Evolutionary conservation across 2,113 vertebrate species (phyloP).

Genomic region (Oncorhynchus masou): DNA sequence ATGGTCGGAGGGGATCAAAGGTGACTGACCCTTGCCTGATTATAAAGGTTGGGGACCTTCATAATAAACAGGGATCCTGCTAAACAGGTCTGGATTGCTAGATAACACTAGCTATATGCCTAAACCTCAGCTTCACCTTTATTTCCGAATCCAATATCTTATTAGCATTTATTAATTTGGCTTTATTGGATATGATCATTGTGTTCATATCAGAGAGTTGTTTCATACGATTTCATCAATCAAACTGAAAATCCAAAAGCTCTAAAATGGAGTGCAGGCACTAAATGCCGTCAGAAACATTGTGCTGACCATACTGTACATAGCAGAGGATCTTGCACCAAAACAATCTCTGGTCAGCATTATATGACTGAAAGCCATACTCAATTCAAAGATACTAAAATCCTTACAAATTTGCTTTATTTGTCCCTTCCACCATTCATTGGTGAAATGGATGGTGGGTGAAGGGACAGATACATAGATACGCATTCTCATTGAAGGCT

Average conservation of each 20-base stretch:
- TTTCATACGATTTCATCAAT: slow-evolving; percentile 63
- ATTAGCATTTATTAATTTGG: slow-evolving; percentile 49
- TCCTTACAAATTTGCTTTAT: slow-evolving; percentile 71
- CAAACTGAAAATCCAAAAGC: slow-evolving; percentile 51
- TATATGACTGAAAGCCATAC: slow-evolving; percentile 27
- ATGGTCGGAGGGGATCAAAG: slow-evolving; percentile 65
- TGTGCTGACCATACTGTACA: background rate
- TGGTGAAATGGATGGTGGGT: slow-evolving; percentile 62
- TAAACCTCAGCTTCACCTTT: slow-evolving; percentile 31
- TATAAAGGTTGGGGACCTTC: slow-evolving; percentile 52
- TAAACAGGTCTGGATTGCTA: slow-evolving; percentile 52
- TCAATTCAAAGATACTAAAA: slow-evolving; percentile 30
- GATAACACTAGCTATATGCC: slow-evolving; percentile 45
- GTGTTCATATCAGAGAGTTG: slow-evolving; percentile 29
- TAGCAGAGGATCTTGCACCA: slow-evolving; percentile 36
- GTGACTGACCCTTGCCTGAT: slow-evolving; percentile 67
- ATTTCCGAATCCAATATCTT: slow-evolving; percentile 18
- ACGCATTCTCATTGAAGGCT: slow-evolving; percentile 56
- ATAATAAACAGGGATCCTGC: slow-evolving; percentile 58
- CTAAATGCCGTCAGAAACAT: slow-evolving; percentile 16
- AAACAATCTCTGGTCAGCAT: slow-evolving; percentile 63
- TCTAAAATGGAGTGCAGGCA: background rate
- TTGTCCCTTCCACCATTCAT: slow-evolving; percentile 62
- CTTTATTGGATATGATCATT: slow-evolving; percentile 65
- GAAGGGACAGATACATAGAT: slow-evolving; percentile 70